A percentile compares a stretch with the other conserved stretches of the same genome.
Conservation (phyloP, 2,888 invertebrate species). For the Frankliniella intonsa region DNA sequence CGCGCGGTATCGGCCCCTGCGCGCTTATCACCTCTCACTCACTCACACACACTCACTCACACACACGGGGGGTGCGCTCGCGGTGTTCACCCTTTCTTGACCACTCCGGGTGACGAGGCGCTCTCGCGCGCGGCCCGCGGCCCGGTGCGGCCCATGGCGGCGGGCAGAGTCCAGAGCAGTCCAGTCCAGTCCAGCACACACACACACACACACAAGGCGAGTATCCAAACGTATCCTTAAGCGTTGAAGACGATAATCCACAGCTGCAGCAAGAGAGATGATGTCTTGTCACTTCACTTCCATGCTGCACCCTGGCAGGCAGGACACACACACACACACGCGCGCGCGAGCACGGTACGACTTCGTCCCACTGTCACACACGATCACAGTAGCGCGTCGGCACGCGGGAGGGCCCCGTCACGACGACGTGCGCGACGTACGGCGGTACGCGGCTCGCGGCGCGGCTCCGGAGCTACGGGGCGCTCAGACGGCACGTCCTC, state of each 20-base stretch:
- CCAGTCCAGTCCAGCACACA: not conserved
- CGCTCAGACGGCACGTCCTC: constrained; percentile 28
- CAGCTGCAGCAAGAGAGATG: no score
- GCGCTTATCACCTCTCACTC: not conserved
- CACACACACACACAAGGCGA: not conserved
- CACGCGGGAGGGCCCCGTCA: no score
- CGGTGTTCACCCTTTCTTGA: not conserved
- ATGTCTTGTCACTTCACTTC: not conserved
- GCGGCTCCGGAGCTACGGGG: not conserved
- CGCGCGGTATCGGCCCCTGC: not conserved
- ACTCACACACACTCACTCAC: not conserved
- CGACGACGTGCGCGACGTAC: not conserved
- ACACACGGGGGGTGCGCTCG: not conserved
- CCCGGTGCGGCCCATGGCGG: not conserved
- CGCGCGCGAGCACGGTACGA: not conserved
- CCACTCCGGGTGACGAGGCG: not conserved
- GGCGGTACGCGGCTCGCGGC: not conserved
- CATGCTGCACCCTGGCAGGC: not conserved
- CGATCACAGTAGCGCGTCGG: no score
- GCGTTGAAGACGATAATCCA: no score
- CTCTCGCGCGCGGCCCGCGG: not conserved
- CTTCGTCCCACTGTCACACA: not conserved
- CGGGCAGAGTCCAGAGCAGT: not conserved
- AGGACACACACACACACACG: not conserved
- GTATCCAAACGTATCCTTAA: not conserved